A percentile compares a stretch with the other conserved stretches of the same genome.
Conservation (phyloP, 1,140 invertebrate genomes). For the Penaeus japonicus region DNA sequence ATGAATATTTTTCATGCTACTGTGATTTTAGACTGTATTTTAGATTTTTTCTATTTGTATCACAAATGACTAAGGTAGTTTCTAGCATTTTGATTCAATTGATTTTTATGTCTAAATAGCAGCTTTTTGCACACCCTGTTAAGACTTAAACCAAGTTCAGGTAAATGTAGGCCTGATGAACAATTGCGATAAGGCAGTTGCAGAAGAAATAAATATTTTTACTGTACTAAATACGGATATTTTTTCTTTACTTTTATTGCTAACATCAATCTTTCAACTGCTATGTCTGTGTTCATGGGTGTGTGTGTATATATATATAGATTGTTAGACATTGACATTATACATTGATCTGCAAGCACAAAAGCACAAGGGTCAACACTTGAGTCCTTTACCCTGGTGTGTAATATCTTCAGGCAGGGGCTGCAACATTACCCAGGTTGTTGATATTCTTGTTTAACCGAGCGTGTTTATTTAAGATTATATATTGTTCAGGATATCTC, state of each 20-base stretch:
- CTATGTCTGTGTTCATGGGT: too few relatives aligned
- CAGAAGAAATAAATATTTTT: too few relatives aligned
- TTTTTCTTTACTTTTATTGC: too few relatives aligned
- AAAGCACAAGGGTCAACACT: too few relatives aligned
- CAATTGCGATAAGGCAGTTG: neutral
- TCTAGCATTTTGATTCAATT: constrained; percentile 3
- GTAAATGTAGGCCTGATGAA: too few relatives aligned
- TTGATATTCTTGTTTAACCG: constrained; percentile 13
- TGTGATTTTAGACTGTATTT: constrained; percentile 39
- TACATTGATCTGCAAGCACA: too few relatives aligned
- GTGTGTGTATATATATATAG: too few relatives aligned
- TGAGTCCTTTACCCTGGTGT: too few relatives aligned
- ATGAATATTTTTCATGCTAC: constrained; percentile 25
- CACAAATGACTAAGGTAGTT: constrained; percentile 4
- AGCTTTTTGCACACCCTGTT: neutral
- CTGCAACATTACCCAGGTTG: neutral
- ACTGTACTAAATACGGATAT: too few relatives aligned
- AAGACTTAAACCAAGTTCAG: neutral
- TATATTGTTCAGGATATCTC: neutral
- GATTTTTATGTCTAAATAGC: neutral
- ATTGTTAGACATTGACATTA: too few relatives aligned
- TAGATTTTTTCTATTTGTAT: constrained; percentile 16
- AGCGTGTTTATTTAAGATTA: neutral
- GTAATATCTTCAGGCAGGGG: neutral
- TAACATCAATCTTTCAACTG: too few relatives aligned